Conservation (phyloP, 2,797 vertebrate species). For the Austrolebias charrua region DNA sequence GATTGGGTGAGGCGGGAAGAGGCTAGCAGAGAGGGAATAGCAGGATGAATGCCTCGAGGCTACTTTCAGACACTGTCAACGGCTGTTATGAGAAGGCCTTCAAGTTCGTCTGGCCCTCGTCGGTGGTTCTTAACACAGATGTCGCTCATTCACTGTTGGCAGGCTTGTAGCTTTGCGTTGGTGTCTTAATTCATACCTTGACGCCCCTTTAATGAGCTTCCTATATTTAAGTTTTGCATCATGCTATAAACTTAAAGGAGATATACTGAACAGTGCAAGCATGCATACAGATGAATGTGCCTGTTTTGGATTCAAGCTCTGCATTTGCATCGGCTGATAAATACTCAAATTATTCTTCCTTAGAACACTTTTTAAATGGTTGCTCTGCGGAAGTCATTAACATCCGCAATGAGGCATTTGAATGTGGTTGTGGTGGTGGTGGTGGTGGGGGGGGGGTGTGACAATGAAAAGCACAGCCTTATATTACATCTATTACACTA, state of each 20-base stretch:
- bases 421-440: slow-evolving; percentile 24
- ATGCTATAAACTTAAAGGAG: slow-evolving; percentile 29
- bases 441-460: too few species aligned
- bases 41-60: slow-evolving; percentile 64
- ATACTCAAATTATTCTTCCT: slow-evolving; percentile 67
- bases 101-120: slow-evolving; percentile 49
- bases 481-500: slow-evolving; percentile 59
- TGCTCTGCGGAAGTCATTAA: slow-evolving; percentile 77
- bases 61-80: slow-evolving; percentile 70
- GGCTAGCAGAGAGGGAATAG: slow-evolving; percentile 35
- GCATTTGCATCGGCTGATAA: slow-evolving; percentile 63
- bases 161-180: slow-evolving; percentile 13
- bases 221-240: slow-evolving; percentile 40
- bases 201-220: slow-evolving; percentile 41
- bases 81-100: slow-evolving; percentile 66
- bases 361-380: slow-evolving; percentile 69
- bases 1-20: slow-evolving; percentile 29
- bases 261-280: slow-evolving; percentile 17
- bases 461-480: slow-evolving; percentile 67
- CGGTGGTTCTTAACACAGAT: slow-evolving; percentile 48
- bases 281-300: slow-evolving; percentile 30
- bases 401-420: slow-evolving; percentile 69
- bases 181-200: slow-evolving; percentile 16
- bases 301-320: slow-evolving; percentile 45
- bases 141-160: slow-evolving; percentile 40